Conservation (phyloP, 2,113 vertebrate species). For the Chamaetylas fuelleborni region DNA sequence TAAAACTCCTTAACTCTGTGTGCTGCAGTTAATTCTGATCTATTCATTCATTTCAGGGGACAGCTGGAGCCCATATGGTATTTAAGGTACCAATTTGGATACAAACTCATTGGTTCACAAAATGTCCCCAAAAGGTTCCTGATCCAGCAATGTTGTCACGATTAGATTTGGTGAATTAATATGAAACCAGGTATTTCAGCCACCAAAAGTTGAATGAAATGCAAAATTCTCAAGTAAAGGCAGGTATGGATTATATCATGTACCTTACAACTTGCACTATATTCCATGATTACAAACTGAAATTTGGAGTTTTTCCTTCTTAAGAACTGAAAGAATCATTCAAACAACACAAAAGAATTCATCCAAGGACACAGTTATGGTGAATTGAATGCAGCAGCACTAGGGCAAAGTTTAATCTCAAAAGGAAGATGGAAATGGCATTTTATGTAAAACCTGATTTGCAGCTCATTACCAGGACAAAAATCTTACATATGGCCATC, state of each 20-base stretch:
- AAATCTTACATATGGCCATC: background rate
- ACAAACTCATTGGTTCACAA: background rate
- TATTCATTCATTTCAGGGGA: background rate
- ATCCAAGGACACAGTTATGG: background rate
- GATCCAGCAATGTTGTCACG: accelerated
- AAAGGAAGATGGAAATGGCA: background rate
- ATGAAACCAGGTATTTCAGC: background rate
- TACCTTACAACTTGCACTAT: background rate
- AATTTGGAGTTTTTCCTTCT: background rate
- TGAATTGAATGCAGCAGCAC: background rate
- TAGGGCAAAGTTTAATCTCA: background rate
- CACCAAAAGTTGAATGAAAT: background rate
- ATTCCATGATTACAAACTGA: background rate
- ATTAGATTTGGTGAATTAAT: background rate
- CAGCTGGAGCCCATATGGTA: background rate
- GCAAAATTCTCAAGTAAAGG: background rate
- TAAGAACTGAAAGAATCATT: background rate
- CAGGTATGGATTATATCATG: background rate
- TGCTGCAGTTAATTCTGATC: background rate
- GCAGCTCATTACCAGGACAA: background rate
- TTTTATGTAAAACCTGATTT: background rate
- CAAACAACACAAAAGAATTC: background rate
- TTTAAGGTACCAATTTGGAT: background rate
- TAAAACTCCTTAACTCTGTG: background rate
- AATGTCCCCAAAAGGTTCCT: background rate